Conservation (phyloP, 2,888 invertebrate genomes). For the Plemyria rubiginata region DNA sequence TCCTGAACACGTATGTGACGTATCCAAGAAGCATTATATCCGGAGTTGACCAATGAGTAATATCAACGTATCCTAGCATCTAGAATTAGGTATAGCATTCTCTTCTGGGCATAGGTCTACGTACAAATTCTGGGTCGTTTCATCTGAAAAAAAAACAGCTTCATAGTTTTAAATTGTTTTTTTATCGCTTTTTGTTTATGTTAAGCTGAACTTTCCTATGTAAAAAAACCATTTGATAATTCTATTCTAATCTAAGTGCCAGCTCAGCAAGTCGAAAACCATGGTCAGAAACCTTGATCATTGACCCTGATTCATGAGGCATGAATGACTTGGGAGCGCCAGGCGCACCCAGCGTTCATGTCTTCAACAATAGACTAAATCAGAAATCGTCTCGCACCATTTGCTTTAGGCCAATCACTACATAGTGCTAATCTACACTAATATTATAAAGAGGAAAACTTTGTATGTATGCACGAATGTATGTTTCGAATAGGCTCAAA, state of each 20-base stretch:
- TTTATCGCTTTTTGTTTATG: no score
- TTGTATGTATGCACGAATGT: no score
- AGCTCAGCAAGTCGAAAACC: background rate
- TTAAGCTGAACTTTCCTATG: no score
- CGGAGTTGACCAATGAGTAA: background rate
- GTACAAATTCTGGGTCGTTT: no score
- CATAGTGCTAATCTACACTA: no score
- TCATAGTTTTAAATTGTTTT: no score
- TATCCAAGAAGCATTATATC: background rate
- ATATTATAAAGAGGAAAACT: no score
- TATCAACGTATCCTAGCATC: background rate
- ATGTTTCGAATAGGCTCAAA: no score
- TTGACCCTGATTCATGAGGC: constrained; percentile 16
- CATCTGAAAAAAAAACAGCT: no score
- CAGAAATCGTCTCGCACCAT: constrained; percentile 12
- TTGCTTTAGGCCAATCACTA: constrained; percentile 2
- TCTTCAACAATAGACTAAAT: constrained; percentile 16
- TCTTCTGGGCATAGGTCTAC: no score
- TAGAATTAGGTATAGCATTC: no score
- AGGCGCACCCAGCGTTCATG: constrained; percentile 9
- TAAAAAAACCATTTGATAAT: no score
- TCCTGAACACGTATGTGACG: constrained; percentile 1
- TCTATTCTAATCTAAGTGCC: background rate
- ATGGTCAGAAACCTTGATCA: constrained; percentile 13
- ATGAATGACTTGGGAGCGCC: constrained; percentile 21